These are phyloP conservation scores for Camponotus fellah DNA, from an alignment of 2,888 invertebrate species.

Conservation along the genomic window DNA sequence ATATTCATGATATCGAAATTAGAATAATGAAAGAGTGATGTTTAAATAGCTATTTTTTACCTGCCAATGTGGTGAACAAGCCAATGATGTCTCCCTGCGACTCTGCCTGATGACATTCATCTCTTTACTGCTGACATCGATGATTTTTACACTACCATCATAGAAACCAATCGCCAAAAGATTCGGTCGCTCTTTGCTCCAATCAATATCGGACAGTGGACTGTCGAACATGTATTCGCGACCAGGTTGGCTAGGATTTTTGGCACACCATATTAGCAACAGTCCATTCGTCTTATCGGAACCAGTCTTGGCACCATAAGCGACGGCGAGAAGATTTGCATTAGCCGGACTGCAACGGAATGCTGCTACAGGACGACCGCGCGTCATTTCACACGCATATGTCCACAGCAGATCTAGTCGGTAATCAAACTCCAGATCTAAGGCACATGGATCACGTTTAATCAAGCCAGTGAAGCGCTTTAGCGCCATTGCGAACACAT, in stretches of 20 bases:
- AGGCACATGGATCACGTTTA: conserved; percentile 88
- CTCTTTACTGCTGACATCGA: conserved; percentile 89
- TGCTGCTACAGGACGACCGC: conserved; percentile 88
- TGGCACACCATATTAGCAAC: conserved; percentile 91
- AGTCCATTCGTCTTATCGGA: conserved; percentile 87
- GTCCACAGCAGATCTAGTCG: conserved; percentile 90
- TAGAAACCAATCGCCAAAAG: conserved; percentile 92
- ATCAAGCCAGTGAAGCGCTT: conserved; percentile 90
- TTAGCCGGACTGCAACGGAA: conserved; percentile 91
- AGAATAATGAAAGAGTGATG: not conserved
- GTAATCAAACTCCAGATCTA: conserved; percentile 90
- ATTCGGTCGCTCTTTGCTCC: conserved; percentile 90
- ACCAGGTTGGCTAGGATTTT: conserved; percentile 93
- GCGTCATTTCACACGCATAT: conserved; percentile 86
- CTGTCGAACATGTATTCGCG: conserved; percentile 89
- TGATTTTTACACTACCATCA: conserved; percentile 90
- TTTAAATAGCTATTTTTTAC: not conserved
- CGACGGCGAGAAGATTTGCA: conserved; percentile 91
- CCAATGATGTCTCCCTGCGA: conserved; percentile 87
- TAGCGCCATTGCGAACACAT: conserved; percentile 89
- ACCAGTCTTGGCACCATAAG: conserved; percentile 87
- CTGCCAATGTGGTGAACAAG: conserved; percentile 90
- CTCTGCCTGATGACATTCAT: conserved; percentile 88
- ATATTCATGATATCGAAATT: not conserved
- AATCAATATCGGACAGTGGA: conserved; percentile 90